A percentile compares a stretch with the other conserved stretches of the same genome.
phyloP scores from a whole-genome alignment of 2,888 invertebrate species.

The Aporophyla nigra region DNA sequence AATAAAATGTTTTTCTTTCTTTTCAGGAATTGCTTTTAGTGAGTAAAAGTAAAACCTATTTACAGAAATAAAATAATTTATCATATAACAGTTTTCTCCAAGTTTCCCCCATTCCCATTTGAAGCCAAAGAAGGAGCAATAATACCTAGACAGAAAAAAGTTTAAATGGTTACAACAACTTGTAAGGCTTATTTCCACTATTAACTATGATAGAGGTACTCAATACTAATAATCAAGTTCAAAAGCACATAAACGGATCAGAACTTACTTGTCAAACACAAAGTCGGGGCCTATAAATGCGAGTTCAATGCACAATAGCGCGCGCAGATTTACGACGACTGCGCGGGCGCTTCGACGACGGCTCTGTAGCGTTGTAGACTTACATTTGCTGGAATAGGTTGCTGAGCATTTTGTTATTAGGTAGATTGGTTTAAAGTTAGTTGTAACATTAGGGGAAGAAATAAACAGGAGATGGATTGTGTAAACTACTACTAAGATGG shows the following conservation, averaged over 20 bases:
- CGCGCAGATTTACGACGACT: constrained; percentile 65
- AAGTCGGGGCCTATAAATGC: constrained; percentile 55
- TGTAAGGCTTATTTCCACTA: background rate
- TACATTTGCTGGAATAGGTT: constrained; percentile 47
- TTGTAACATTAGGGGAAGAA: background rate
- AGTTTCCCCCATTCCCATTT: too few species aligned
- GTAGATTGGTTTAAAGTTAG: background rate
- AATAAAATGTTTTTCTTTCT: too few species aligned
- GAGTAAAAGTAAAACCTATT: too few species aligned
- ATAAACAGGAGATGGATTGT: too few species aligned
- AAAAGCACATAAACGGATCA: constrained; percentile 48
- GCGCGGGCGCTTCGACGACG: constrained; percentile 46
- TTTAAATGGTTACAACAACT: background rate
- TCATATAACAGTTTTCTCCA: background rate
- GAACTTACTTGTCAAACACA: constrained; percentile 51
- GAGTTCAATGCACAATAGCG: constrained; percentile 65
- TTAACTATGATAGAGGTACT: background rate
- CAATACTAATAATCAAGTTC: constrained; percentile 39
- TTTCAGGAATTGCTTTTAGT: too few species aligned
- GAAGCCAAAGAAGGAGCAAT: background rate
- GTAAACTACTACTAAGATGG: background rate
- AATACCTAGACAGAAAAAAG: background rate
- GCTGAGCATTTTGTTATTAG: too few species aligned
- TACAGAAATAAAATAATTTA: too few species aligned
- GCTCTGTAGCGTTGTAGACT: constrained; percentile 12